Percentiles rank a stretch among this genome's conserved stretches.
Evolutionary conservation across 2,888 invertebrate genomes (phyloP).

Genomic region (Drosophila phalerata): DNA sequence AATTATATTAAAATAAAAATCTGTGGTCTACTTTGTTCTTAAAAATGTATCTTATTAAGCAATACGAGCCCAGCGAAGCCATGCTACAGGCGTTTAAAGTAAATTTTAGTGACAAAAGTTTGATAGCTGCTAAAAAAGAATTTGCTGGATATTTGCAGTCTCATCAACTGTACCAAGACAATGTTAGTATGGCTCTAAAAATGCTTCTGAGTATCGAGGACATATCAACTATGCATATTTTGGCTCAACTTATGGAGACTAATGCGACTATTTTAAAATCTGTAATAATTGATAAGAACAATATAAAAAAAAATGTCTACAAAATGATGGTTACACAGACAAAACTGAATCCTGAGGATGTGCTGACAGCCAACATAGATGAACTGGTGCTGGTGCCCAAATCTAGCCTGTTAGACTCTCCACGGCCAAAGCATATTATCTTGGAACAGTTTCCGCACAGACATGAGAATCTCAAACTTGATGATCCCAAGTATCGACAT

Average conservation of each 20-base stretch:
- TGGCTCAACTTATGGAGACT: background rate
- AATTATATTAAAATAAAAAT: background rate
- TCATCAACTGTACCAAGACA: background rate
- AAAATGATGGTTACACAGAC: background rate
- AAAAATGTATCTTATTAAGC: background rate
- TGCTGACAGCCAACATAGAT: background rate
- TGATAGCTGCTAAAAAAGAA: background rate
- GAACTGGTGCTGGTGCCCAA: background rate
- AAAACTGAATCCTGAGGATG: background rate
- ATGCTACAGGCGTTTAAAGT: slow-evolving; percentile 14
- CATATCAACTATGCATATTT: background rate
- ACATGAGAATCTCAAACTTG: background rate
- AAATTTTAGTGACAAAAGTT: slow-evolving; percentile 6
- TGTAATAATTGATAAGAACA: background rate
- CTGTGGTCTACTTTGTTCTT: background rate
- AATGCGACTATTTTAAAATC: background rate
- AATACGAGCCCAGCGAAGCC: background rate
- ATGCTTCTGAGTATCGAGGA: background rate
- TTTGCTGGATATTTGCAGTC: slow-evolving; percentile 5
- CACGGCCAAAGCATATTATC: background rate
- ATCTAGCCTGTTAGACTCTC: background rate
- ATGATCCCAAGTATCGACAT: background rate
- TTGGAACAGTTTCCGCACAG: background rate
- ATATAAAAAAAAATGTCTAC: background rate
- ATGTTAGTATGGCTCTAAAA: background rate